Conservation (phyloP, 2,797 vertebrate species). For the Tragelaphus eurycerus region DNA sequence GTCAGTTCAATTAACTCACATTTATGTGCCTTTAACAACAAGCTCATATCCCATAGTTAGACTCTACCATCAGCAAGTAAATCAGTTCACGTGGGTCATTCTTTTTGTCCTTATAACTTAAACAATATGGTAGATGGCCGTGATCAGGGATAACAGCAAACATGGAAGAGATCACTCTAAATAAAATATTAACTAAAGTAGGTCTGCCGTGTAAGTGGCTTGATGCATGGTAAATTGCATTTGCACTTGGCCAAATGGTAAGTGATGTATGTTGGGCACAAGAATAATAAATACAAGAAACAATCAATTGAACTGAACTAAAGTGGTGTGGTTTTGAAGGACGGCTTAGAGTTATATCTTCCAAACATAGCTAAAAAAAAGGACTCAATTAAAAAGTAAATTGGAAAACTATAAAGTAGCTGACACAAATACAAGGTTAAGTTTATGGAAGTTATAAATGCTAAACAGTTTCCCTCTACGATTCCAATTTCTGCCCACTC, state of each 20-base stretch:
- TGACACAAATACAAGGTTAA: slow-evolving; percentile 71
- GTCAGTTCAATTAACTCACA: not conserved
- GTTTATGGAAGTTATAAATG: slow-evolving; percentile 77
- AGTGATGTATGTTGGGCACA: slow-evolving; percentile 45
- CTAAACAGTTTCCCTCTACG: slow-evolving; percentile 63
- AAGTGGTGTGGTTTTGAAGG: slow-evolving; percentile 64
- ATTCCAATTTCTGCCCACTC: slow-evolving; percentile 67
- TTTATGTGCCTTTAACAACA: not conserved
- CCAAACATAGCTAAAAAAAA: slow-evolving; percentile 62
- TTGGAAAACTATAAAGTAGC: slow-evolving; percentile 75
- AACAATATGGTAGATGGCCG: slow-evolving; percentile 12
- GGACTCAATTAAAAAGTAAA: slow-evolving; percentile 79
- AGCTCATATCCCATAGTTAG: not conserved
- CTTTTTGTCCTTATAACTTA: slow-evolving; percentile 32
- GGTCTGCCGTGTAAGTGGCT: slow-evolving; percentile 45
- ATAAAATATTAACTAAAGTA: slow-evolving; percentile 62
- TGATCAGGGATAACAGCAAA: slow-evolving; percentile 31
- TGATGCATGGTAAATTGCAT: slow-evolving; percentile 49
- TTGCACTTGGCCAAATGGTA: slow-evolving; percentile 67
- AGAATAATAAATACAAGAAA: slow-evolving; percentile 74
- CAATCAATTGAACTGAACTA: slow-evolving; percentile 62
- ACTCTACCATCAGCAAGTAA: not conserved
- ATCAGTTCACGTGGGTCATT: not conserved
- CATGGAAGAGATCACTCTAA: slow-evolving; percentile 33
- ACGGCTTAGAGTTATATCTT: slow-evolving; percentile 63